A percentile compares a stretch with the other conserved stretches of the same genome.
Evolutionary conservation across 2,797 vertebrate genomes (phyloP).

Genomic region (Eulemur mongoz): DNA sequence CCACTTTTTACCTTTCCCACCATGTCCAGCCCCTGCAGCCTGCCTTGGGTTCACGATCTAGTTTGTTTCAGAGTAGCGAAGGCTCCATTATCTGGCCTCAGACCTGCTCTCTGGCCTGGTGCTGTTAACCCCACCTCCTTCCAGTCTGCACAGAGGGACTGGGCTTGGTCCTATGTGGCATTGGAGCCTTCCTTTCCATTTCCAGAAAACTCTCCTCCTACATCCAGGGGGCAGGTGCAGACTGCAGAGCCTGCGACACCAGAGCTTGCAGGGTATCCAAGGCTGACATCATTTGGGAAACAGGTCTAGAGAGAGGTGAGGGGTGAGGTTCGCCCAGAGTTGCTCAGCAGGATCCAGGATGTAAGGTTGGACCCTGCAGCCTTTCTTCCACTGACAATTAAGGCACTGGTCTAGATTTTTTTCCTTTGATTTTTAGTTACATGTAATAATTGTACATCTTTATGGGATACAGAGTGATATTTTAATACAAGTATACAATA

Average conservation of each 20-base stretch:
- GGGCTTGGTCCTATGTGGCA: conserved; percentile 85
- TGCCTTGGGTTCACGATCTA: not conserved
- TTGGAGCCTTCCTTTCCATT: conserved; percentile 66
- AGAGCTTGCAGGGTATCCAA: not conserved
- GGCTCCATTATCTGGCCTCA: not conserved
- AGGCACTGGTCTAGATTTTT: not conserved
- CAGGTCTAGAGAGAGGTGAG: not conserved
- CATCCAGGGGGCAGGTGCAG: not conserved
- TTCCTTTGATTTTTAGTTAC: not conserved
- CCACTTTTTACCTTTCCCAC: not conserved
- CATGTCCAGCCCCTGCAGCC: not conserved
- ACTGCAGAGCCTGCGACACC: not conserved
- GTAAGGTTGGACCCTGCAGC: not conserved
- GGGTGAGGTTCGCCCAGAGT: not conserved
- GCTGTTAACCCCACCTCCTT: conserved; percentile 59
- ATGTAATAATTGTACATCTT: not conserved
- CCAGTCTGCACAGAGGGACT: conserved; percentile 89
- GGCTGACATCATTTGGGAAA: not conserved
- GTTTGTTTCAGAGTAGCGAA: not conserved
- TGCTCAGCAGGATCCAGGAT: not conserved
- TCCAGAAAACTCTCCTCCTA: not conserved
- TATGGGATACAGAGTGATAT: not conserved
- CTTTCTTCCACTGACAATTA: not conserved
- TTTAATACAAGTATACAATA: not conserved
- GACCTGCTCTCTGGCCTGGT: not conserved